Base-by-base conservation (phyloP, 2,797 vertebrate species). In the Simalia tracyae region DNA sequence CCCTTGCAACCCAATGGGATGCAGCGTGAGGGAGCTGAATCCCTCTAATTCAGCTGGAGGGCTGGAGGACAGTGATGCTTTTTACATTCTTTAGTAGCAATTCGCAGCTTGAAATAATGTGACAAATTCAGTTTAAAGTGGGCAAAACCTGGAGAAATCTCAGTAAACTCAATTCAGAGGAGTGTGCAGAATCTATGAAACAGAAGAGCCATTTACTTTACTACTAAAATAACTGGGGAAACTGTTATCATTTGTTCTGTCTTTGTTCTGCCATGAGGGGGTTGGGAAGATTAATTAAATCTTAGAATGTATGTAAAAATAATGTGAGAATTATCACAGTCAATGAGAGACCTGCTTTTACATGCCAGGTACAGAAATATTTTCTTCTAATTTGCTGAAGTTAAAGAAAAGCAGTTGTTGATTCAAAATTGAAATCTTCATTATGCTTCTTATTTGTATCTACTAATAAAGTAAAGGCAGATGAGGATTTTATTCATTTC, bases 111-210 rank as follows among this genome's bases (percentile, higher is more conserved):
- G 17, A 81, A 81, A 42, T 81, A 81, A 81, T 24, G 10, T 42
- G 8, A 24, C 72, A 42, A 42, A 81, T 81, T 89, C 56, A 91
- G 63, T 63, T 92, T 93, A 84, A 94, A 94, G 66, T 54, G 86
- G 90, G 24, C 88, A 92, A 94, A 91, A 56, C 94, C 93, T 95
- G 93, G 89, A 88, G 81, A 86, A 94, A 93, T 94, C 92, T 93
- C 76, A 56, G 88, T 93, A 94, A 94, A 94, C 93, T 89, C 85
- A 92, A 46, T 89, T 61, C 57, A 89, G 94, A 94, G 76, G 2
- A 85, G n/a, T 57, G 26, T 96, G 86, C 87, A 86, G 95, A 96
- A 95, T 91, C 86, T 64, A 86, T 91, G 88, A 94, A 94, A 93
- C 93, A 86, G 89, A 93, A 93, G 66, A 50, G 84, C 56, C 14